These are phyloP conservation scores for Melanostigma gelatinosum DNA, from an alignment of 2,113 vertebrate species.

Conservation along the genomic window DNA sequence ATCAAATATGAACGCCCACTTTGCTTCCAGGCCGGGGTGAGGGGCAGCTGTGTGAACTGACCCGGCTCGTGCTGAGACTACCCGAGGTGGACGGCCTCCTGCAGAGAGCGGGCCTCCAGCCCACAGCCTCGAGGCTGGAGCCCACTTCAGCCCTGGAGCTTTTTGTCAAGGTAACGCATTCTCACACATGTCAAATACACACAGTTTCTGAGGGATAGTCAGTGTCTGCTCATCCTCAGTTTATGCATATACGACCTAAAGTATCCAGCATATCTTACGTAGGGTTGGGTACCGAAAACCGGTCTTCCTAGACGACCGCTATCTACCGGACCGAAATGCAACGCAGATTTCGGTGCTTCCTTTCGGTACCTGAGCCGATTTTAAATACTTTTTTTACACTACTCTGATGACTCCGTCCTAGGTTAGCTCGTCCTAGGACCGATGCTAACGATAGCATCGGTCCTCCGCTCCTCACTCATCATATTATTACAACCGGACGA, in stretches of 20 bases:
- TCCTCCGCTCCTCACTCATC: too few relatives aligned
- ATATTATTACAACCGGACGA: too few relatives aligned
- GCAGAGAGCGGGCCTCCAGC: slow-evolving; percentile 81
- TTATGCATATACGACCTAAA: neutral
- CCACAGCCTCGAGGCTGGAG: slow-evolving; percentile 78
- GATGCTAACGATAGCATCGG: too few relatives aligned
- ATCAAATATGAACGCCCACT: neutral
- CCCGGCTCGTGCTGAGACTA: slow-evolving; percentile 90
- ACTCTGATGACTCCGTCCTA: too few relatives aligned
- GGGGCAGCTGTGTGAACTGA: slow-evolving; percentile 91
- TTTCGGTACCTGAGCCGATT: too few relatives aligned
- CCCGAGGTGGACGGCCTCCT: slow-evolving; percentile 90
- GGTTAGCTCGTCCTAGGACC: too few relatives aligned
- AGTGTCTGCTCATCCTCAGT: neutral
- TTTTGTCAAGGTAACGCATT: slow-evolving; percentile 89
- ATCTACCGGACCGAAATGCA: too few relatives aligned
- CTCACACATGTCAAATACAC: neutral
- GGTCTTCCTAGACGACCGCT: too few relatives aligned
- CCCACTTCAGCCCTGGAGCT: slow-evolving; percentile 85
- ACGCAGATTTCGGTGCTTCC: too few relatives aligned
- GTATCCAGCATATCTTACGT: neutral
- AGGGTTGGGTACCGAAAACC: too few relatives aligned
- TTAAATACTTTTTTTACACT: too few relatives aligned
- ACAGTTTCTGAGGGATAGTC: neutral
- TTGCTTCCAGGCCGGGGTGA: slow-evolving; percentile 80